phyloP scores from a whole-genome alignment of 2,888 invertebrate genomes.

The Formica aserva region DNA sequence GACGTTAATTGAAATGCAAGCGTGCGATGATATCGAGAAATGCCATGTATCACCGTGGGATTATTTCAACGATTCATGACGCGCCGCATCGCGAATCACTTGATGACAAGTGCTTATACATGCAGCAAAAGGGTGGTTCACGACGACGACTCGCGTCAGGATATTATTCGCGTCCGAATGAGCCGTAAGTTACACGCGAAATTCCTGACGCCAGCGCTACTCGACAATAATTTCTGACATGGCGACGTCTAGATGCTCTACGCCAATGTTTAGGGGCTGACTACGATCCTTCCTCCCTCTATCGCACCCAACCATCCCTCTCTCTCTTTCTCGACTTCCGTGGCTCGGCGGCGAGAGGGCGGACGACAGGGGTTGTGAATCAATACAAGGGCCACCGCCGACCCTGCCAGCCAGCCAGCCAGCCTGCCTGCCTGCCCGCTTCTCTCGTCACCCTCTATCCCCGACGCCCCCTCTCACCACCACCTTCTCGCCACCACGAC shows the following conservation, averaged over 20 bases:
- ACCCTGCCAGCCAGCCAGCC: constrained; percentile 65
- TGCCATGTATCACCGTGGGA: not conserved
- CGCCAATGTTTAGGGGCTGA: constrained; percentile 71
- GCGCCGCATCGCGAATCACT: constrained; percentile 1
- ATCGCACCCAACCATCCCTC: constrained; percentile 24
- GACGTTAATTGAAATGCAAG: constrained; percentile 49
- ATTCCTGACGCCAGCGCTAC: constrained; percentile 4
- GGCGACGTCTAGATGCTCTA: constrained; percentile 64
- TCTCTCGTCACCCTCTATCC: constrained; percentile 41
- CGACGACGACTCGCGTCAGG: not conserved
- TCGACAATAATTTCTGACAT: constrained; percentile 80
- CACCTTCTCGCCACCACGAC: constrained; percentile 46
- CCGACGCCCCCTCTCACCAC: constrained; percentile 33
- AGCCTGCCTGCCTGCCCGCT: constrained; percentile 47
- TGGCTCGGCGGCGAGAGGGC: constrained; percentile 60
- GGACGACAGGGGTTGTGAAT: constrained; percentile 71
- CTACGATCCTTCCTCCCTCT: constrained; percentile 64
- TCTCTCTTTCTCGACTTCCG: constrained; percentile 51
- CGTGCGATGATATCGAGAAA: constrained; percentile 35
- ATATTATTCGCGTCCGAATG: constrained; percentile 25
- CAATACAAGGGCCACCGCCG: constrained; percentile 83
- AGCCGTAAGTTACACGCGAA: constrained; percentile 20
- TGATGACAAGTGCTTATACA: constrained; percentile 4
- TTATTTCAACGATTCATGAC: constrained; percentile 5
- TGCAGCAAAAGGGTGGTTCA: not conserved